phyloP scores from a whole-genome alignment of 2,113 vertebrate genomes.

The Heterochromis multidens region DNA sequence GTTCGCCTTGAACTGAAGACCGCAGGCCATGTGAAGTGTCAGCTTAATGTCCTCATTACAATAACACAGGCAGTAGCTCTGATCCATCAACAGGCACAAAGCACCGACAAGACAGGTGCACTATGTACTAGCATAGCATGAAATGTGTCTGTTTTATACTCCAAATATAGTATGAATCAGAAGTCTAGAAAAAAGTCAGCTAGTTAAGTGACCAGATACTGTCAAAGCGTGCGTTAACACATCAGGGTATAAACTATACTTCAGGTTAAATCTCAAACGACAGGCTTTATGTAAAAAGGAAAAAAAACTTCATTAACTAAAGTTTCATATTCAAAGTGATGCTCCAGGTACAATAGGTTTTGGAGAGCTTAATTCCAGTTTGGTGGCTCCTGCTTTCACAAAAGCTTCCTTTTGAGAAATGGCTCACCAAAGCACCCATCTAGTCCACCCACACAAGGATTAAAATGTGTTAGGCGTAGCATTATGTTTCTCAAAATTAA shows the following conservation, averaged over 20 bases:
- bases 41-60: constrained; percentile 25
- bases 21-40: constrained; percentile 2
- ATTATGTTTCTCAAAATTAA: constrained; percentile 40
- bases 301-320: background rate
- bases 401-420: background rate
- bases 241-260: background rate
- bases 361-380: background rate
- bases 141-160: background rate
- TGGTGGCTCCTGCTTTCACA: constrained; percentile 17
- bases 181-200: background rate
- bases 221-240: background rate
- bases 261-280: background rate
- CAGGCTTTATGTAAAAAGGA: background rate
- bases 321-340: background rate
- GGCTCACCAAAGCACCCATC: constrained; percentile 2
- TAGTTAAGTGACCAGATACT: background rate
- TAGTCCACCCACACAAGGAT: constrained; percentile 25
- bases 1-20: background rate
- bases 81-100: constrained; percentile 8
- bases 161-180: background rate
- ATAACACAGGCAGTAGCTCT: background rate
- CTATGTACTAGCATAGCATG: background rate
- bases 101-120: background rate
- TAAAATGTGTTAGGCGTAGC: constrained; percentile 26
- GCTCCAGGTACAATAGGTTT: background rate